Evolutionary conservation across 2,888 invertebrate species (phyloP).

Genomic region (Eupelmus urozonus): DNA sequence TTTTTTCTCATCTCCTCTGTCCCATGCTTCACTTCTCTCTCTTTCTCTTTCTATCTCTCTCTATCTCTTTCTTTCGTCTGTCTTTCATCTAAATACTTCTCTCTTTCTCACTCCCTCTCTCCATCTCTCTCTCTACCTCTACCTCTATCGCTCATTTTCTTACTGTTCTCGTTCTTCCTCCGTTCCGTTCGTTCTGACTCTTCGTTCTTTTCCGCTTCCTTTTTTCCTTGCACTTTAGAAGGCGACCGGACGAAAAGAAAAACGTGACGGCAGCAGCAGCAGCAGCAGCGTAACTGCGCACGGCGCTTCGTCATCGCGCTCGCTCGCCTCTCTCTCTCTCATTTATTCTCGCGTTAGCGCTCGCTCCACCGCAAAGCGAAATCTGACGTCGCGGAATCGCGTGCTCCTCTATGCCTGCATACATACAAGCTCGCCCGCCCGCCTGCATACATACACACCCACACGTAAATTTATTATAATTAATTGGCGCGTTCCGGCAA

Average conservation of each 20-base stretch:
- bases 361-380: not conserved
- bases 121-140: conserved; percentile 9
- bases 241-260: not conserved
- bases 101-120: conserved; percentile 25
- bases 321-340: conserved; percentile 62
- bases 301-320: conserved; percentile 68
- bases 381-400: conserved; percentile 6
- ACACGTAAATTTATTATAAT: conserved; percentile 48
- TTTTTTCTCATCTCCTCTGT: not conserved
- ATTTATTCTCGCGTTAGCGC: conserved; percentile 65
- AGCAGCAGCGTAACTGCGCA: conserved; percentile 57
- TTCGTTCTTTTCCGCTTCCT: not conserved
- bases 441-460: not conserved
- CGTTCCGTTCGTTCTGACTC: conserved; percentile 12
- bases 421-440: not conserved
- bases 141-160: conserved; percentile 39
- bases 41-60: conserved; percentile 17
- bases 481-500: conserved; percentile 38
- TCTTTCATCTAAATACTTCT: not conserved
- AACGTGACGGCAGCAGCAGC: too few species aligned
- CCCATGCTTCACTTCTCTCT: conserved; percentile 13
- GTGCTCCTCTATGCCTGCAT: too few species aligned
- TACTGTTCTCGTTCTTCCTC: conserved; percentile 52
- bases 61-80: conserved; percentile 14
- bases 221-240: conserved; percentile 28